phyloP scores from a whole-genome alignment of 1,140 invertebrate species.

The Hyphantria cunea region DNA sequence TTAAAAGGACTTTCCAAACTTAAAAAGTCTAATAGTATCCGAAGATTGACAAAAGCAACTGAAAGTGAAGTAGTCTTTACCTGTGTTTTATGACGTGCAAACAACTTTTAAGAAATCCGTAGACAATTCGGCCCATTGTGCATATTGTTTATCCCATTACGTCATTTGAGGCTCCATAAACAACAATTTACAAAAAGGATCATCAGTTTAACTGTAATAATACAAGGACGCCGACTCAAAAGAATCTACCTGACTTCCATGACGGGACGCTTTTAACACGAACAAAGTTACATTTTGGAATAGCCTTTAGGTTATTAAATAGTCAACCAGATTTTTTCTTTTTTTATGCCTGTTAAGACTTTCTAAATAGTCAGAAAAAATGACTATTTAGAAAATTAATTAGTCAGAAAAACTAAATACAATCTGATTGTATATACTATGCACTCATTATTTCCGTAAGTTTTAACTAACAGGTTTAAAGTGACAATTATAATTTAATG shows the following conservation, averaged over 20 bases:
- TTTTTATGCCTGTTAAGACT: too few species aligned
- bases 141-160: constrained; percentile 75
- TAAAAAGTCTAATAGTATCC: not conserved
- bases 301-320: constrained; percentile 13
- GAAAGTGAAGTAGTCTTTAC: constrained; percentile 68
- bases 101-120: constrained; percentile 55
- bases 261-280: constrained; percentile 1
- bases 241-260: constrained; percentile 55
- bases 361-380: too few species aligned
- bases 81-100: constrained; percentile 63
- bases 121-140: constrained; percentile 21
- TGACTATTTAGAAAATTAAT: not conserved
- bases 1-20: too few species aligned
- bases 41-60: not conserved
- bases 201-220: constrained; percentile 63
- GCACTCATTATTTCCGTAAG: too few species aligned
- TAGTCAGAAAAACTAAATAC: too few species aligned
- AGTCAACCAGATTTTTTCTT: constrained; percentile 8
- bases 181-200: constrained; percentile 61
- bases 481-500: too few species aligned
- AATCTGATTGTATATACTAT: too few species aligned
- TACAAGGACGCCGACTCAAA: constrained; percentile 31
- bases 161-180: constrained; percentile 59
- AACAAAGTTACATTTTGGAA: not conserved
- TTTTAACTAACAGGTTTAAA: too few species aligned